Evolutionary conservation across 1,140 invertebrate genomes (phyloP), one percentile per base, ranked within the genome.

Genomic region (Tyrophagus putrescentiae): DNA sequence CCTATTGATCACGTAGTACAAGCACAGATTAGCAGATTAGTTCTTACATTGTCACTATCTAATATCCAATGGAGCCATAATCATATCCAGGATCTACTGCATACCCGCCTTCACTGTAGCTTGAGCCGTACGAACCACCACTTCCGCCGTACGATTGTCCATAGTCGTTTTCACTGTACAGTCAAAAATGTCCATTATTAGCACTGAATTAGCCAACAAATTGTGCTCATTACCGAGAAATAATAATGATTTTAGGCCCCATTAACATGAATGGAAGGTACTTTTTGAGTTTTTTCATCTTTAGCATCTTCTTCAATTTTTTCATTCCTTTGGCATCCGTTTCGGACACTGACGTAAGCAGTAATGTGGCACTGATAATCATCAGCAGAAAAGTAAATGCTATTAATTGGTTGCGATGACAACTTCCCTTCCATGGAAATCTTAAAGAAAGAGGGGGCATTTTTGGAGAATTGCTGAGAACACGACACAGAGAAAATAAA

Each of bases 281-380:
- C 44, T 57, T 57, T 57, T 57, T 57, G n/a, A 57, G 6, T 57
- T 57, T 57, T 36, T 57, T 57, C 9, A 48, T 48, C 31, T 48
- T 48, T 48, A 48, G 31, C 45, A 48, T 25, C 18, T 48, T 48
- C 31, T 48, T 48, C 45, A 48, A 21, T 21, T 48, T 18, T 21
- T 39, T 39, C 36, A 39, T 13, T 48, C 45, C 45, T 48, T 48
- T 48, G 45, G 45, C 45, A 25, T 48, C 45, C 13, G 18, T 21
- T 29, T 48, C 7, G 7, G 45, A 29, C 45, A 18, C 18, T 6
- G 18, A 7, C 13, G 7, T 9, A 13, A 48, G 9, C 31, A 48
- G 31, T 7, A 48, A 6, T 21, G 31, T 48, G 45, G 45, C 45
- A 48, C 7, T 48, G 45, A 48, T 48, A 7, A 48, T 18, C 7